Evolutionary conservation across 2,113 vertebrate species (phyloP).

Genomic region (Gambusia affinis): DNA sequence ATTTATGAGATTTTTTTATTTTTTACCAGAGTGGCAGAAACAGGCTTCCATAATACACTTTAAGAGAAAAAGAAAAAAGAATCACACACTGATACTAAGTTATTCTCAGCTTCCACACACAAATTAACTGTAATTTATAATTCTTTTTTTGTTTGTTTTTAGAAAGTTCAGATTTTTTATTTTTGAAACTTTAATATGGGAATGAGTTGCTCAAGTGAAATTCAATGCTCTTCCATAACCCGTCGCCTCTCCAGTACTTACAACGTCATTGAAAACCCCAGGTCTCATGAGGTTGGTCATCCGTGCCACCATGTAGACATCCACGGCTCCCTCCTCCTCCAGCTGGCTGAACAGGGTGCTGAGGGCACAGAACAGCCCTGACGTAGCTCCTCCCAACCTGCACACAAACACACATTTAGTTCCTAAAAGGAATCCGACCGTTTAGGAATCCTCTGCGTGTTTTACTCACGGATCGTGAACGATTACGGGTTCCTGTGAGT

Average conservation of each 20-base stretch:
- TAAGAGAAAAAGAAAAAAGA: too few relatives aligned
- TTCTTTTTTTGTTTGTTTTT: too few relatives aligned
- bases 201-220: too few relatives aligned
- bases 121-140: too few relatives aligned
- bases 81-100: too few relatives aligned
- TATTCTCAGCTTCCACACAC: too few relatives aligned
- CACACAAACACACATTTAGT: slow-evolving; percentile 6
- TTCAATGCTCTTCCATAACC: too few relatives aligned
- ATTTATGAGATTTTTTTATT: too few relatives aligned
- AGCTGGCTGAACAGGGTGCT: slow-evolving; percentile 88
- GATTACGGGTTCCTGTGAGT: slow-evolving; percentile 84
- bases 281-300: slow-evolving; percentile 97
- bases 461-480: slow-evolving; percentile 91
- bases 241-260: slow-evolving; percentile 73
- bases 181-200: too few relatives aligned
- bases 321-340: slow-evolving; percentile 88
- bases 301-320: slow-evolving; percentile 93
- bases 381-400: slow-evolving; percentile 73
- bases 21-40: too few relatives aligned
- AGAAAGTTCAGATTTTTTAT: too few relatives aligned
- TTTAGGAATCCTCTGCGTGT: background rate
- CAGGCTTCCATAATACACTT: too few relatives aligned
- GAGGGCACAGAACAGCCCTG: slow-evolving; percentile 85
- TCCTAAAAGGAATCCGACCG: background rate
- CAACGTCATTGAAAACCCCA: slow-evolving; percentile 91